Evolutionary conservation across 1,140 invertebrate genomes (phyloP).

Genomic region (Heliconius melpomene): DNA sequence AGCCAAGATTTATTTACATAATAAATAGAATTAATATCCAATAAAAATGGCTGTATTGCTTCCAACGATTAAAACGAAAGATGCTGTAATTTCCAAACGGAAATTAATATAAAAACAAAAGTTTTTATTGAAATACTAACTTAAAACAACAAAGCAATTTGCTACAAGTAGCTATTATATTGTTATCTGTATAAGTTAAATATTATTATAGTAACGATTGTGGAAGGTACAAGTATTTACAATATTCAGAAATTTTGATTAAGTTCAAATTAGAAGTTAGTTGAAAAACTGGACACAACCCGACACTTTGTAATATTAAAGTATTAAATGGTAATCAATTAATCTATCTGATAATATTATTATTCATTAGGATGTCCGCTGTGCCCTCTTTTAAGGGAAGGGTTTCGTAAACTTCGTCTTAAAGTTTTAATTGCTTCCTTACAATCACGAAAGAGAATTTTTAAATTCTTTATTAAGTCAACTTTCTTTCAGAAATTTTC

Average conservation of each 20-base stretch:
- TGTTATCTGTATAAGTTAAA: neutral
- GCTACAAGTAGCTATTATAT: neutral
- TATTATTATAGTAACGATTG: neutral
- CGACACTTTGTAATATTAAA: neutral
- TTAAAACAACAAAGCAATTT: neutral
- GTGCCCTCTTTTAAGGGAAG: neutral
- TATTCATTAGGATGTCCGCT: neutral
- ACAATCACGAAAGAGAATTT: no score
- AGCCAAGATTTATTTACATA: no score
- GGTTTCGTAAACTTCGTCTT: neutral
- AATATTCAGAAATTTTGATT: neutral
- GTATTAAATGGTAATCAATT: neutral
- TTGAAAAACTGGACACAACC: neutral
- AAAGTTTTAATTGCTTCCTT: no score
- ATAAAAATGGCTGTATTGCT: no score
- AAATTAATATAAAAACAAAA: no score
- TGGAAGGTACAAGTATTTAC: neutral
- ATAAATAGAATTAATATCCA: no score
- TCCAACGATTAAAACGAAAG: no score
- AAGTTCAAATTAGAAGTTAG: neutral
- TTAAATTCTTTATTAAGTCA: no score
- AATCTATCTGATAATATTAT: neutral
- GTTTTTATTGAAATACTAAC: neutral
- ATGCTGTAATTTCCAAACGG: no score
- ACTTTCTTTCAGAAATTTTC: no score